phyloP scores from a whole-genome alignment of 1,140 invertebrate species.

The Danaus melanippus region DNA sequence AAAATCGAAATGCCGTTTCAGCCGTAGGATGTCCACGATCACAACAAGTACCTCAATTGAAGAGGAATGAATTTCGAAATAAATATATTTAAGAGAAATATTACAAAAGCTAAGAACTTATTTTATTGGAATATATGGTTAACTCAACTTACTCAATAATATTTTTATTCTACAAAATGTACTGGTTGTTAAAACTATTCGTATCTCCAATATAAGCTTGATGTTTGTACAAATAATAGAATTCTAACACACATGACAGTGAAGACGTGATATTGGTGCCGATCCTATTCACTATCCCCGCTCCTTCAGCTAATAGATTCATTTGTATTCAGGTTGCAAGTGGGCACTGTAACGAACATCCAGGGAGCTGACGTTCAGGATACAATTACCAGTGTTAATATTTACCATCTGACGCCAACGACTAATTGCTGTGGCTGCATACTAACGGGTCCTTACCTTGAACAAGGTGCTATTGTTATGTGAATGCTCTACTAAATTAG shows the following conservation, averaged over 20 bases:
- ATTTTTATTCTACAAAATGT: background rate
- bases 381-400: constrained; percentile 69
- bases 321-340: constrained; percentile 67
- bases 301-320: constrained; percentile 63
- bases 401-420: constrained; percentile 61
- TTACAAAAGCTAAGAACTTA: too few species aligned
- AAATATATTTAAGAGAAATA: too few species aligned
- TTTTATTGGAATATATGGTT: too few species aligned
- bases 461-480: constrained; percentile 2
- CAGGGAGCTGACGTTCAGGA: constrained; percentile 53
- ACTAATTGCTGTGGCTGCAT: constrained; percentile 51
- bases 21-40: too few species aligned
- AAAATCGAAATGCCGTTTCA: too few species aligned
- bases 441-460: constrained; percentile 24
- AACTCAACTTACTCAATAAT: too few species aligned
- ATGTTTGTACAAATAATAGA: constrained; percentile 26
- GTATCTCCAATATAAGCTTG: constrained; percentile 17
- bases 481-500: constrained; percentile 11
- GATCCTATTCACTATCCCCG: constrained; percentile 54
- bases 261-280: constrained; percentile 44
- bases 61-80: too few species aligned
- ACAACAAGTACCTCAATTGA: too few species aligned
- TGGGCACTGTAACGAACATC: constrained; percentile 63
- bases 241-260: constrained; percentile 27
- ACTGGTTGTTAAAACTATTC: constrained; percentile 4